Evolutionary conservation across 2,888 invertebrate species (phyloP), one percentile per base, ranked within the genome.

Genomic region (Idaea aversata): DNA sequence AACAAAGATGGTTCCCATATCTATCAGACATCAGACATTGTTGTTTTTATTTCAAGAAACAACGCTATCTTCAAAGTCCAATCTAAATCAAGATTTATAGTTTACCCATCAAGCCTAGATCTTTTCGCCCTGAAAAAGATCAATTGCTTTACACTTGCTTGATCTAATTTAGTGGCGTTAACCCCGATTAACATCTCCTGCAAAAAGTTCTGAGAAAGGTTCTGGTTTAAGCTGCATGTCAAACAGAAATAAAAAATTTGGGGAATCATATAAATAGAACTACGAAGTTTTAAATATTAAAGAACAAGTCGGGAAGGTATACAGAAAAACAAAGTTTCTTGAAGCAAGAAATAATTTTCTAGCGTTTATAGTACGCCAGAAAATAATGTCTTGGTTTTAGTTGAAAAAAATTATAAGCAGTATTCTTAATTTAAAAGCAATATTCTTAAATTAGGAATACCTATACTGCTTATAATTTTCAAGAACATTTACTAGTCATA

Each of bases 121-220:
- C 83, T 86, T 83, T 71, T 79, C 82, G 85, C 77, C 80, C 84
- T 81, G 83, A 84, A 86, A 84, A 85, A 77, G 66, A 72, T 70
- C 75, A 77, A 77, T 77, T 79, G 73, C 72, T 77, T 79, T 80
- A 70, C 68, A 69, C 59, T 63, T 59, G 62, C 61, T 71, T 34
- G 72, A 77, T 74, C 85, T 78, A 77, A 73, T 78, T 84, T 63
- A 57, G 72, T 77, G 75, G 71, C 77, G 73, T 77, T 80, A 77
- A 78, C 75, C 77, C 75, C 77, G 66, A 66, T 59, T 76, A 77
- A 72, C 71, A 67, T 68, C 72, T 74, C 69, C 10, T 13, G 59
- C 59, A 7, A 59, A 59, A 59, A 59, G 5, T 34, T 59, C 59
- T 34, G 10, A 59, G 59, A 59, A 59, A 59, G 25, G 47, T 47